Conservation (phyloP, 2,113 vertebrate species). For the Ellobius talpinus region DNA sequence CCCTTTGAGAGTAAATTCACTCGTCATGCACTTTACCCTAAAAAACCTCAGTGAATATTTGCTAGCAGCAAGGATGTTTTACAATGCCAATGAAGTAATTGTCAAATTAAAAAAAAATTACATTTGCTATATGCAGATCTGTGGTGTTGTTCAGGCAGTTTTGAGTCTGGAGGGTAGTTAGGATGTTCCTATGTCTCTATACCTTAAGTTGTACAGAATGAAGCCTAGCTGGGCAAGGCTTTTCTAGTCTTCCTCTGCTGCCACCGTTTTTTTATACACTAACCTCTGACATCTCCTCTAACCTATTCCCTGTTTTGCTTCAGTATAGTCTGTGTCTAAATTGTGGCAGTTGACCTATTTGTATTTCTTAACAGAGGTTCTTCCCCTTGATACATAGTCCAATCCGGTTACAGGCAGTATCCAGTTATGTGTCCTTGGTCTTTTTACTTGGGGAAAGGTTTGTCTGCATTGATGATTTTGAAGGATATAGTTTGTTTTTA, state of each 20-base stretch:
- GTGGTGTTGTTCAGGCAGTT: neutral
- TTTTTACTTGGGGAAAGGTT: neutral
- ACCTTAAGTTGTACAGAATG: neutral
- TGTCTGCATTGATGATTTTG: neutral
- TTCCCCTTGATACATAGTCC: neutral
- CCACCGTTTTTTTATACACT: neutral
- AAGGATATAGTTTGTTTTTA: neutral
- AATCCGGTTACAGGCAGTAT: neutral
- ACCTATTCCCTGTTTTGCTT: neutral
- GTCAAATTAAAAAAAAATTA: neutral
- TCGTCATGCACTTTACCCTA: neutral
- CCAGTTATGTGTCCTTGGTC: neutral
- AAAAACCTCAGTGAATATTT: neutral
- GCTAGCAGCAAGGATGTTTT: neutral
- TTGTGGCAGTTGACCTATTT: too few species aligned
- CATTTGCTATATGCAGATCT: neutral
- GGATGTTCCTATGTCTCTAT: neutral
- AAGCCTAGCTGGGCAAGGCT: neutral
- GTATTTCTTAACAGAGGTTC: neutral
- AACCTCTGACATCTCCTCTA: neutral
- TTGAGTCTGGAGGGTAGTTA: neutral
- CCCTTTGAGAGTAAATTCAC: neutral
- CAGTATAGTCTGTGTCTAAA: neutral
- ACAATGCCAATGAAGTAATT: neutral
- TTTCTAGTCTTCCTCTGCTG: neutral